Conservation (phyloP, 2,113 vertebrate species). For the Rhinoderma darwinii region DNA sequence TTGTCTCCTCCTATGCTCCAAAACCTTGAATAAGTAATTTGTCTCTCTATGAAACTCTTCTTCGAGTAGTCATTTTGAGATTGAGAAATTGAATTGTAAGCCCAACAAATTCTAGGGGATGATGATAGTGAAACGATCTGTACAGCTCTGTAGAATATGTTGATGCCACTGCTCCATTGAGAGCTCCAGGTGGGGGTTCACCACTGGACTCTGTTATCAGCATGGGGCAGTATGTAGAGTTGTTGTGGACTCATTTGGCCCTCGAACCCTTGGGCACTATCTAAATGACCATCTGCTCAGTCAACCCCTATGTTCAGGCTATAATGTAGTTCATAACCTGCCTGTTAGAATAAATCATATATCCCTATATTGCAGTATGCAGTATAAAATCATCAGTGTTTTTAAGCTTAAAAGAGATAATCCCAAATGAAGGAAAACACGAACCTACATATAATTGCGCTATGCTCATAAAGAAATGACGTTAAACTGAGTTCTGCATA, state of each 20-base stretch:
- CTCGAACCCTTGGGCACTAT: background rate
- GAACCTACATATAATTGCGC: background rate
- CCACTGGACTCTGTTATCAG: background rate
- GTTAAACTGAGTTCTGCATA: background rate
- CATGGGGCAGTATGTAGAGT: background rate
- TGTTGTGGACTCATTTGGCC: background rate
- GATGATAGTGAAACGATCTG: background rate
- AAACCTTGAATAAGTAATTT: too few species aligned
- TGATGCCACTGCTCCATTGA: background rate
- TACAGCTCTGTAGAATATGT: background rate
- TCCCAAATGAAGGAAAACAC: background rate
- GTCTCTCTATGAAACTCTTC: too few species aligned
- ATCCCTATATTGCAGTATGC: too few species aligned
- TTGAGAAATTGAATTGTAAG: background rate
- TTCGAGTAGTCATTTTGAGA: too few species aligned
- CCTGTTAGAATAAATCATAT: too few species aligned
- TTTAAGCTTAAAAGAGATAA: background rate
- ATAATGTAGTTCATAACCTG: background rate
- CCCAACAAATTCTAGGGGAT: background rate
- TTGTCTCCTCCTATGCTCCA: too few species aligned
- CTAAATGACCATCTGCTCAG: background rate
- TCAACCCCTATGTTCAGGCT: background rate
- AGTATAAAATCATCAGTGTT: too few species aligned
- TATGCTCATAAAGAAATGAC: background rate
- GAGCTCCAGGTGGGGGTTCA: too few species aligned